phyloP scores from a whole-genome alignment of 2,888 invertebrate species.

The Sinodicranocentrus sp. region DNA sequence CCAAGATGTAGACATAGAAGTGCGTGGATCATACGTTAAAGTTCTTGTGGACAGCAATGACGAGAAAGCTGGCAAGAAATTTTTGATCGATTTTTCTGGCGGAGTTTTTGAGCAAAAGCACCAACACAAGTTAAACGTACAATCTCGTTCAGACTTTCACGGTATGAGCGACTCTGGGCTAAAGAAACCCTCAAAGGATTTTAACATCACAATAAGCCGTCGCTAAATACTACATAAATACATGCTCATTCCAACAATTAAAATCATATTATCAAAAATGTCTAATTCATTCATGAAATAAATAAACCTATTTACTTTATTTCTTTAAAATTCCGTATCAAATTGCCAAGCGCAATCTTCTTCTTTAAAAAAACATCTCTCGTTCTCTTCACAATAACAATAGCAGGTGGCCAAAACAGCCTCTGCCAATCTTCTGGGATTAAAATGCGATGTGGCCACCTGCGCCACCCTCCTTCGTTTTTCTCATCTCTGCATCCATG shows the following conservation, averaged over 20 bases:
- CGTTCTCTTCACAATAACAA: background rate
- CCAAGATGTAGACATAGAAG: too few relatives aligned
- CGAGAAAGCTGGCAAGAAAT: background rate
- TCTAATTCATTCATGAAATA: too few relatives aligned
- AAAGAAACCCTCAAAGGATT: background rate
- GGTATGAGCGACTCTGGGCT: background rate
- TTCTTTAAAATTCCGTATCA: too few relatives aligned
- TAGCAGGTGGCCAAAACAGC: constrained; percentile 36
- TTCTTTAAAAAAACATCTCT: too few relatives aligned
- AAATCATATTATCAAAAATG: too few relatives aligned
- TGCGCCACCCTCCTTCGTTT: constrained; percentile 26
- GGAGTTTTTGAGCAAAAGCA: constrained; percentile 32
- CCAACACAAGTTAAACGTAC: constrained; percentile 34
- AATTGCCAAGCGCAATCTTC: too few relatives aligned
- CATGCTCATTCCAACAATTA: too few relatives aligned
- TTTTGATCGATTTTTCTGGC: constrained; percentile 19
- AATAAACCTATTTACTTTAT: too few relatives aligned
- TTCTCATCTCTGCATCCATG: too few relatives aligned
- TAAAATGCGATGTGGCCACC: constrained; percentile 42
- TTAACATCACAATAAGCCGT: constrained; percentile 44
- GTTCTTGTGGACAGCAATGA: too few relatives aligned
- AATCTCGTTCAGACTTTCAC: background rate
- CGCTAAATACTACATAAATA: background rate
- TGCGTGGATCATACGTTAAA: too few relatives aligned
- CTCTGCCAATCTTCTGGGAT: constrained; percentile 44